These are phyloP conservation scores for Scytalopus superciliaris DNA, from an alignment of 2,113 vertebrate species.

Conservation along the genomic window DNA sequence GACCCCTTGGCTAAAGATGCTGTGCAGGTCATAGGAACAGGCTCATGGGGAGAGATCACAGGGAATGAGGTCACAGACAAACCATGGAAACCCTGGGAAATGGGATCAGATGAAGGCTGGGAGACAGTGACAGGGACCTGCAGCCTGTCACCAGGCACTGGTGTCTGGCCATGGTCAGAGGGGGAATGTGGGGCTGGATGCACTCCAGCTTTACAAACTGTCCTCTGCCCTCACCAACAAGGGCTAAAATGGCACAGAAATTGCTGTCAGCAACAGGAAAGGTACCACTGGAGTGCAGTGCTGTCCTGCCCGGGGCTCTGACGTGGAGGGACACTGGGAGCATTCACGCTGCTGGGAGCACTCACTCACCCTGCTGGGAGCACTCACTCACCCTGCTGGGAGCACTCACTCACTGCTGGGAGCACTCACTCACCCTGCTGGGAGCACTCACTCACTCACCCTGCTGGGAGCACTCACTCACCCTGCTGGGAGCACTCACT, in stretches of 20 bases:
- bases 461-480: slow-evolving; percentile 81
- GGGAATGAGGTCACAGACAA: not conserved
- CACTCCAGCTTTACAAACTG: not conserved
- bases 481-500: slow-evolving; percentile 81
- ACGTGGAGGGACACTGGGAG: not conserved
- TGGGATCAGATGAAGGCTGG: not conserved
- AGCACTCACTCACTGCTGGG: slow-evolving; percentile 94
- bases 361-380: slow-evolving; percentile 79
- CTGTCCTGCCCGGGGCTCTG: not conserved
- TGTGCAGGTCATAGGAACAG: not conserved
- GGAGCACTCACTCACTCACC: slow-evolving; percentile 87
- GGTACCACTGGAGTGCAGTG: not conserved
- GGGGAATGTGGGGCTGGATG: not conserved
- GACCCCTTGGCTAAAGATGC: not conserved
- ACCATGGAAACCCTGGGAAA: not conserved
- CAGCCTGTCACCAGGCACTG: not conserved
- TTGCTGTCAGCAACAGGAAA: not conserved
- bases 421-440: too few species aligned
- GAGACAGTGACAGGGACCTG: not conserved
- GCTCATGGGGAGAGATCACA: not conserved
- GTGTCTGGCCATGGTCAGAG: fast-evolving
- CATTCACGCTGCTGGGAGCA: slow-evolving; percentile 62
- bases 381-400: slow-evolving; percentile 82
- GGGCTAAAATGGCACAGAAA: not conserved
- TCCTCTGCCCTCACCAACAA: not conserved